phyloP scores from a whole-genome alignment of 2,113 vertebrate genomes.

The Globicephala melas region DNA sequence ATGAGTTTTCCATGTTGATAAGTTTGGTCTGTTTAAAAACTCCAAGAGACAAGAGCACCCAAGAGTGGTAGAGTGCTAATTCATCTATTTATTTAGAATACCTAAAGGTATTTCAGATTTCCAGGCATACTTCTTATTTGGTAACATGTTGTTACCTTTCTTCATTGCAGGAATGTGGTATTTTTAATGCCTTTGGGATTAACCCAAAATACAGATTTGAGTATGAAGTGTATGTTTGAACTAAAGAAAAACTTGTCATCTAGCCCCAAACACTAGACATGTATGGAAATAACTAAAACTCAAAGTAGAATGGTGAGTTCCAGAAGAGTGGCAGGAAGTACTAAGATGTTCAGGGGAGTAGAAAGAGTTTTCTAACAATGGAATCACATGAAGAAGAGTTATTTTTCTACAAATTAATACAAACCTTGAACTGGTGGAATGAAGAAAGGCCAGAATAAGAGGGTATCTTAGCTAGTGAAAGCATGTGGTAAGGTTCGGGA shows the following conservation, averaged over 20 bases:
- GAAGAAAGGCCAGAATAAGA: not conserved
- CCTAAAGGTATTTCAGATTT: not conserved
- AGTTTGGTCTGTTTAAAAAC: not conserved
- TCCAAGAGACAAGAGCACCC: not conserved
- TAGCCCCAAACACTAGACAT: not conserved
- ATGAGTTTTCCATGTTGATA: slow-evolving; percentile 20
- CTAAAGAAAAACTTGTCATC: not conserved
- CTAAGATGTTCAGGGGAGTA: not conserved
- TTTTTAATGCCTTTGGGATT: slow-evolving; percentile 5
- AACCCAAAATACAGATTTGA: not conserved
- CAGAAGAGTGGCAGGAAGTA: not conserved
- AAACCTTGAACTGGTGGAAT: not conserved
- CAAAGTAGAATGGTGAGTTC: not conserved
- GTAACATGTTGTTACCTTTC: not conserved
- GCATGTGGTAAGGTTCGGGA: not conserved
- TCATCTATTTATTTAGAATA: not conserved
- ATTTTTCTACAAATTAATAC: not conserved
- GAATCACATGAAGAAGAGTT: not conserved
- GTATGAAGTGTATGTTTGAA: not conserved
- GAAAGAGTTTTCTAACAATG: not conserved
- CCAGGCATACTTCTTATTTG: not conserved
- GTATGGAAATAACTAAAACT: not conserved
- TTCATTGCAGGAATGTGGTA: not conserved
- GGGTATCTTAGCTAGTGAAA: not conserved
- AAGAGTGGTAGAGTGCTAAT: not conserved